Conservation (phyloP, 2,113 vertebrate genomes). For the Amazona vittata region DNA sequence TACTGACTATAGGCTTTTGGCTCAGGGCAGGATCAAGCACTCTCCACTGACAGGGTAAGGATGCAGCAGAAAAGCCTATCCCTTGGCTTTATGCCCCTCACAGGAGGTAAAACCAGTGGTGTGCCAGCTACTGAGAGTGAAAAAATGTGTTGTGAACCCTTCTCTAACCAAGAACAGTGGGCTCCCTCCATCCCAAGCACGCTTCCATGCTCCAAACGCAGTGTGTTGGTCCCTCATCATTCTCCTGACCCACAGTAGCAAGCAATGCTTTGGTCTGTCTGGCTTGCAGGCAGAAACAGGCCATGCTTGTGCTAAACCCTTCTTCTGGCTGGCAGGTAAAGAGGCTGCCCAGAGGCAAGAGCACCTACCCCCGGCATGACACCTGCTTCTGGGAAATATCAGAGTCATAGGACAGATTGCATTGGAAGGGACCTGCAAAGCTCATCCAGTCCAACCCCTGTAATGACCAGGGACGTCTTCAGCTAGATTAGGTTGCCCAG, state of each 20-base stretch:
- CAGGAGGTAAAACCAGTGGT: not conserved
- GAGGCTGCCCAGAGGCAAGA: not conserved
- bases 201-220: not conserved
- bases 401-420: not conserved
- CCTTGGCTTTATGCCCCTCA: not conserved
- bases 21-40: not conserved
- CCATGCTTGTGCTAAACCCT: not conserved
- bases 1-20: not conserved
- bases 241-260: not conserved
- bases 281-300: not conserved
- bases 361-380: not conserved
- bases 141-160: accelerated
- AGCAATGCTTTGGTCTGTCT: not conserved
- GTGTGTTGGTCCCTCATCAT: too few relatives aligned
- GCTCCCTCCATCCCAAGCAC: not conserved
- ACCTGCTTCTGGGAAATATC: not conserved
- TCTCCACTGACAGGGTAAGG: not conserved
- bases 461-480: not conserved
- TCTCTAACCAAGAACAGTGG: not conserved
- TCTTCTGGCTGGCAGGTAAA: not conserved
- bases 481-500: not conserved
- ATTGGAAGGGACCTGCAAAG: not conserved
- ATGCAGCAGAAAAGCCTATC: too few relatives aligned
- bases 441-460: not conserved
- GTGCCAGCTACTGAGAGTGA: too few relatives aligned